A percentile compares a stretch with the other conserved stretches of the same genome.
These are phyloP conservation scores for Salarias fasciatus DNA, from an alignment of 2,797 vertebrate genomes.

Conservation along the genomic window DNA sequence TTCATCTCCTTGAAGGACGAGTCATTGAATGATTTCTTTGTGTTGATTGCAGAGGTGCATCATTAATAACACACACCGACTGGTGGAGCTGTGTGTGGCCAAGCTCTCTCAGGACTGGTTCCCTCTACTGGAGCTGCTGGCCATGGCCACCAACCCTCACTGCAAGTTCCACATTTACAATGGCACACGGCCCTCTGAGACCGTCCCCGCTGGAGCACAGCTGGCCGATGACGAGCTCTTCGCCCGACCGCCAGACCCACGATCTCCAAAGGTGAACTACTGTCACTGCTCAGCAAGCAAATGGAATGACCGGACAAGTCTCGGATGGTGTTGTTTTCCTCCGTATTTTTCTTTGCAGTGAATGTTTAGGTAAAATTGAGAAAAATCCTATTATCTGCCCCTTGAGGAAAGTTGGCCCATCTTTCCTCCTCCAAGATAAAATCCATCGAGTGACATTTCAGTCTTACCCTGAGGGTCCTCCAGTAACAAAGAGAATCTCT, in stretches of 20 bases:
- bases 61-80: conserved; percentile 98
- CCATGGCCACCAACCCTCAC: conserved; percentile 99
- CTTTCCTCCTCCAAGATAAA: conserved; percentile 18
- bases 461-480: conserved; percentile 11
- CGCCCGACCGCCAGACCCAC: conserved; percentile 96
- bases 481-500: conserved; percentile 35
- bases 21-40: no score
- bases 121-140: conserved; percentile 98
- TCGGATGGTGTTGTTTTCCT: no score
- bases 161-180: conserved; percentile 99
- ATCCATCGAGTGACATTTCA: conserved; percentile 28
- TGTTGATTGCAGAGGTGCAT: conserved; percentile 90
- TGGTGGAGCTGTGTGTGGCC: conserved; percentile 98
- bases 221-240: conserved; percentile 97
- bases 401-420: conserved; percentile 4
- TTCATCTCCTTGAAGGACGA: no score
- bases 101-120: conserved; percentile 99
- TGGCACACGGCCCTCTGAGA: conserved; percentile 98
- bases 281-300: neutral
- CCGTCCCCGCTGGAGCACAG: conserved; percentile 95
- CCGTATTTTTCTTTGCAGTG: neutral
- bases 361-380: neutral
- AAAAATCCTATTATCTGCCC: conserved; percentile 1
- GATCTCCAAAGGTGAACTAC: conserved; percentile 92
- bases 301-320: no score